Base-by-base conservation (phyloP, 2,797 vertebrate genomes). In the Chelmon rostratus region DNA sequence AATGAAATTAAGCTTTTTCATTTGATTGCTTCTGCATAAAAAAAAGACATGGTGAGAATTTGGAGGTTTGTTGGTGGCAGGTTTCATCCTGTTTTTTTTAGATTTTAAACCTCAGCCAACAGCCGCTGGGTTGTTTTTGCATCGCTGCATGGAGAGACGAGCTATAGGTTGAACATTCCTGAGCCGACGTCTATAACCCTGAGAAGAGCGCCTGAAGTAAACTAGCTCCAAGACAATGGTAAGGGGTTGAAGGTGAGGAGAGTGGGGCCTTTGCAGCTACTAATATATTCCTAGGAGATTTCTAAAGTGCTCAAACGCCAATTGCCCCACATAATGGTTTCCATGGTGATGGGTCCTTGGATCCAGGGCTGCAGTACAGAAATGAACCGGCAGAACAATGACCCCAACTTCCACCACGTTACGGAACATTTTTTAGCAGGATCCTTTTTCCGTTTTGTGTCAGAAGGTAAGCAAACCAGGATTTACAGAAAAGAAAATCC, bases 301-400 rank as follows among this genome's bases (percentile, higher is more conserved):
- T 93, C 88, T 88, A 88, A 92, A 92, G 88, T 89, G 79, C 76
- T 90, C 68, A n/a, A 59, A 86, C 40, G 73, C 87, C 88, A 90
- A 89, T 87, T 90, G 88, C 82, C 86, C 88, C 88, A 85, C 89
- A 94, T 93, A 93, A 94, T 90, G 86, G 92, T 94, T 93, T 89
- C 94, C 91, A 95, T 94, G 93, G 94, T 7, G 68, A 95, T 57
- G 72, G 67, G 78, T 82, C 81, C 84, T 88, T 68, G 50, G 85
- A 89, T 90, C 88, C 85, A 81, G 80, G 83, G 85, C 84, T 78
- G 68, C 28, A 52, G 87, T 81, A 82, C 80, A 90, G 90, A 94
- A 92, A 91, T 86, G 70, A 89, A 90, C 77, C n/a, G 23, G 86
- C 76, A 74, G 86, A 92, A 93, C 90, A 93, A 92, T 90, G 80